A percentile compares a stretch with the other conserved stretches of the same genome.
phyloP scores from a whole-genome alignment of 2,888 invertebrate species.

The Macrophya annulata region DNA sequence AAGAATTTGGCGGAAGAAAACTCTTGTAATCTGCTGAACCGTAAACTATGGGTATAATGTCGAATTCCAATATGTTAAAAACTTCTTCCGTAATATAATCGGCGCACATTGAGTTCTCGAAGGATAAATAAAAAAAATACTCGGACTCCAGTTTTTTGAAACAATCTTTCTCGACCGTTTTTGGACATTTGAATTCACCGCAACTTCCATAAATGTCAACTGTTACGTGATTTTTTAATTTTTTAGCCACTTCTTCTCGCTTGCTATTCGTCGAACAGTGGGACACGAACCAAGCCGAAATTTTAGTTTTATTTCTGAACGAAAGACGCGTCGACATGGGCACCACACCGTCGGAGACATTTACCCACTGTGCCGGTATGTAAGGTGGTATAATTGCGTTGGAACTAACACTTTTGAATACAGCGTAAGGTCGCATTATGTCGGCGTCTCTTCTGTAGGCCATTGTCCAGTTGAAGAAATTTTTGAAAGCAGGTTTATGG shows the following conservation, averaged over 20 bases:
- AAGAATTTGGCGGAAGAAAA: constrained; percentile 81
- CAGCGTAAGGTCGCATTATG: constrained; percentile 25
- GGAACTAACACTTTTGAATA: neutral
- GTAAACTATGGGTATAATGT: constrained; percentile 85
- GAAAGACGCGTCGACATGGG: neutral
- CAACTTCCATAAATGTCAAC: constrained; percentile 83
- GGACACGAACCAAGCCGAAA: constrained; percentile 78
- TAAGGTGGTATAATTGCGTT: constrained; percentile 25
- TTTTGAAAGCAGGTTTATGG: constrained; percentile 22
- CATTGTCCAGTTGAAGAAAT: constrained; percentile 59
- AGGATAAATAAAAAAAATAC: constrained; percentile 86
- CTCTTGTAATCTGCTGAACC: constrained; percentile 84
- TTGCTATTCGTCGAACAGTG: constrained; percentile 75
- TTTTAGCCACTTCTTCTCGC: constrained; percentile 75
- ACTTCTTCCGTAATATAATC: constrained; percentile 86
- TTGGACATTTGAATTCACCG: constrained; percentile 71
- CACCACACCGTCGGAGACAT: neutral
- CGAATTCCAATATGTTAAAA: constrained; percentile 80
- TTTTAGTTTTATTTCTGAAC: constrained; percentile 72
- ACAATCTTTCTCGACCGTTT: constrained; percentile 72
- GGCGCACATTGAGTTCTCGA: constrained; percentile 85
- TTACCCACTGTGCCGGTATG: constrained; percentile 33
- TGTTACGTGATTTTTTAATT: constrained; percentile 79
- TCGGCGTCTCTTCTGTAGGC: constrained; percentile 47
- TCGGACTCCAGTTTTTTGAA: constrained; percentile 79